These are phyloP conservation scores for Prunella himalayana DNA, from an alignment of 2,113 vertebrate species.

Conservation along the genomic window DNA sequence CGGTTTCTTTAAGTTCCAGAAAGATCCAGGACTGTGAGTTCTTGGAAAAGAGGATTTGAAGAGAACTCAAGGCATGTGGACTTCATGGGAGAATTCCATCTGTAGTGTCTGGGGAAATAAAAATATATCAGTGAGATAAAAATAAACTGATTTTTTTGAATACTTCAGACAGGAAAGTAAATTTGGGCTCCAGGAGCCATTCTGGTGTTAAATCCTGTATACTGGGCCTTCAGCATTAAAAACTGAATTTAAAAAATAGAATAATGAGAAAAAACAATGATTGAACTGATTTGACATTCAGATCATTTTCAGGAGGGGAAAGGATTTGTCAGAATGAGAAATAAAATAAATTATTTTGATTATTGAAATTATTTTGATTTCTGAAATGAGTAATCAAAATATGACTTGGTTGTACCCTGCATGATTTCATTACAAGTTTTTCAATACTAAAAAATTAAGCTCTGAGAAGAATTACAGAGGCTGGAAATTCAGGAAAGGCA, in stretches of 20 bases:
- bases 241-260: rapidly evolving
- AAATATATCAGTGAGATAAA: background rate
- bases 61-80: background rate
- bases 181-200: background rate
- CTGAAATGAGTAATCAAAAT: background rate
- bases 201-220: background rate
- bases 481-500: background rate
- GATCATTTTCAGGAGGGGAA: background rate
- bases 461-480: background rate
- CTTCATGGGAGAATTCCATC: background rate
- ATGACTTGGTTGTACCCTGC: background rate
- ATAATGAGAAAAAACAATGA: background rate
- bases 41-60: background rate
- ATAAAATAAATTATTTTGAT: background rate
- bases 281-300: no score
- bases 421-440: background rate
- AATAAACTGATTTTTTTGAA: background rate
- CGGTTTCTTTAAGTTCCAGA: background rate
- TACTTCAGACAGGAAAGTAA: background rate
- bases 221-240: background rate
- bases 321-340: background rate
- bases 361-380: background rate
- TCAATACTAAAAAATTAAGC: background rate
- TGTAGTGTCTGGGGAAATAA: background rate
- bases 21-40: background rate